Evolutionary conservation across 2,113 vertebrate genomes (phyloP).

Genomic region (Bubalus kerabau): DNA sequence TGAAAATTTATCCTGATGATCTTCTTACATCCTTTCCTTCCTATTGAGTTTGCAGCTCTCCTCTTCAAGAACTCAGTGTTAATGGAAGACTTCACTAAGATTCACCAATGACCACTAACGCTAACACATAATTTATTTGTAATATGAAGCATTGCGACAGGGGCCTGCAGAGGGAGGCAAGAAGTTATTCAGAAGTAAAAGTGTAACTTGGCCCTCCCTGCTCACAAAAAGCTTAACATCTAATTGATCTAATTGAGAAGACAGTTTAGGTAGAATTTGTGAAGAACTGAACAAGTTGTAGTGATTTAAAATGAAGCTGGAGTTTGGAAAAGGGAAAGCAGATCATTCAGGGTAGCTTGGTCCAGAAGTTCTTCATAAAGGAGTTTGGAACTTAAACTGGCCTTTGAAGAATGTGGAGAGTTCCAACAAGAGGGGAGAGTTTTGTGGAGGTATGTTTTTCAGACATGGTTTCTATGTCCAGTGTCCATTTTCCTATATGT

Average conservation of each 20-base stretch:
- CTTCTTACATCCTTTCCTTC: neutral
- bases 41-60: neutral
- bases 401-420: neutral
- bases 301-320: neutral
- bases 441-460: neutral
- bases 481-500: neutral
- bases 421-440: neutral
- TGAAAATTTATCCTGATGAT: neutral
- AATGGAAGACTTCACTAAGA: neutral
- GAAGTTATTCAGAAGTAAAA: neutral
- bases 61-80: neutral
- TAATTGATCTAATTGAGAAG: neutral
- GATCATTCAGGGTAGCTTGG: neutral
- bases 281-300: neutral
- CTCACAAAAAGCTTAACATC: neutral
- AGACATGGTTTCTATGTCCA: neutral
- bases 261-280: neutral
- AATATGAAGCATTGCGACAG: neutral
- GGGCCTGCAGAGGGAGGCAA: neutral
- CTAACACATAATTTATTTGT: conserved; percentile 8
- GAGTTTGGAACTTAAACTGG: neutral
- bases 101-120: neutral
- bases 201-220: neutral
- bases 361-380: neutral
- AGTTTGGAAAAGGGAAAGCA: neutral